Evolutionary conservation across 1,140 invertebrate species (phyloP).

Genomic region (Delia radicum): DNA sequence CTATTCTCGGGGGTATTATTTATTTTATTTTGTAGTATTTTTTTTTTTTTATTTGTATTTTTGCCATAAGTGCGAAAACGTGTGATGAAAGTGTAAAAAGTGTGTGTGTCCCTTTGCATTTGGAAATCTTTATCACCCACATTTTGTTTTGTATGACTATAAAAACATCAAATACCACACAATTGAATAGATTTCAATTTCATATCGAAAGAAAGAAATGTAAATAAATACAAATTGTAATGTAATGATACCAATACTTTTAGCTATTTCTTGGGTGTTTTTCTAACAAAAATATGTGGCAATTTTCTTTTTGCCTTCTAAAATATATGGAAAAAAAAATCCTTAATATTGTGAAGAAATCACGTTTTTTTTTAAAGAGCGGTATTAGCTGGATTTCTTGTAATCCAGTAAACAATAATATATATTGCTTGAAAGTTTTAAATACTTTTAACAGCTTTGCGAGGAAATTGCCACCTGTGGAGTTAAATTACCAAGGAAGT

Average conservation of each 20-base stretch:
- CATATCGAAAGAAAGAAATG: neutral
- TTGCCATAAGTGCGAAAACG: conserved; percentile 24
- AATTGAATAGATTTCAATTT: neutral
- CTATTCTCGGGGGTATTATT: conserved; percentile 10
- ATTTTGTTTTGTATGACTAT: neutral
- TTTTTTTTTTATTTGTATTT: neutral
- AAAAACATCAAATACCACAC: conserved; percentile 16
- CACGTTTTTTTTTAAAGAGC: neutral
- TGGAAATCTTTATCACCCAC: neutral
- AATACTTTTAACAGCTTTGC: neutral
- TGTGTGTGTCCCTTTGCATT: too few relatives aligned
- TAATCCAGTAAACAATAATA: neutral
- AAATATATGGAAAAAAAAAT: neutral
- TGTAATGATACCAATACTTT: neutral
- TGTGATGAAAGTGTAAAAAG: conserved; percentile 12
- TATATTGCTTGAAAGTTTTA: neutral
- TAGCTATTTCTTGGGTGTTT: neutral
- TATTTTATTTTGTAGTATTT: neutral
- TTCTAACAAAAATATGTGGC: neutral
- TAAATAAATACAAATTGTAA: conserved; percentile 15
- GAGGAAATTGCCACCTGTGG: conserved; percentile 7
- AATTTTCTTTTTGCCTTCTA: neutral
- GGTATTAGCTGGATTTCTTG: conserved; percentile 4
- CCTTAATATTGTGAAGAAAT: conserved; percentile 12
- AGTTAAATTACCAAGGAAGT: neutral